Percentiles rank a stretch among this genome's conserved stretches.
Conservation (phyloP, 2,797 vertebrate genomes). For the Propithecus deckenii region DNA sequence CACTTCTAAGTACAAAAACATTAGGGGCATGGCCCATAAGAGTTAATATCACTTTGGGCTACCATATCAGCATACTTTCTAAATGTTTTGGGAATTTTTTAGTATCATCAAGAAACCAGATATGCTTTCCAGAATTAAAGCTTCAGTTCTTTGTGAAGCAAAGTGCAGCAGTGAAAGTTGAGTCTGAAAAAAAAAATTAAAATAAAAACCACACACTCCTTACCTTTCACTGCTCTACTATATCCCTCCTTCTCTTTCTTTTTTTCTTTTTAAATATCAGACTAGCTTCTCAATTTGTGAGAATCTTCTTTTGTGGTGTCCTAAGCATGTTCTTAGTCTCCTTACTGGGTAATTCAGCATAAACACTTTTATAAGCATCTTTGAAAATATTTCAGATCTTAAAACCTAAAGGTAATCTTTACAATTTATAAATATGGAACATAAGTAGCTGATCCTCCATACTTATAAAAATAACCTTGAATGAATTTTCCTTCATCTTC, state of each 20-base stretch:
- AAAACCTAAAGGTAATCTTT: not conserved
- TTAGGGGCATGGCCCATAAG: not conserved
- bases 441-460: not conserved
- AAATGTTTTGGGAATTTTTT: not conserved
- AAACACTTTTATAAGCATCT: not conserved
- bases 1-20: not conserved
- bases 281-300: not conserved
- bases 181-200: not conserved
- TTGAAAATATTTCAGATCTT: slow-evolving; percentile 30
- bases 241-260: not conserved
- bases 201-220: not conserved
- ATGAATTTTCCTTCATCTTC: not conserved
- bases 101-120: not conserved
- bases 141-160: not conserved
- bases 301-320: not conserved
- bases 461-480: not conserved
- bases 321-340: not conserved
- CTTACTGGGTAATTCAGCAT: not conserved
- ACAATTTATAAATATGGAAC: not conserved
- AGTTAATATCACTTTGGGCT: not conserved
- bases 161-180: not conserved
- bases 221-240: not conserved
- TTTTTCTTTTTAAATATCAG: not conserved
- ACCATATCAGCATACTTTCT: not conserved
- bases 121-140: not conserved